Evolutionary conservation across 2,797 vertebrate genomes (phyloP), one percentile per base, ranked within the genome.

Genomic region (Sparidentex hasta): DNA sequence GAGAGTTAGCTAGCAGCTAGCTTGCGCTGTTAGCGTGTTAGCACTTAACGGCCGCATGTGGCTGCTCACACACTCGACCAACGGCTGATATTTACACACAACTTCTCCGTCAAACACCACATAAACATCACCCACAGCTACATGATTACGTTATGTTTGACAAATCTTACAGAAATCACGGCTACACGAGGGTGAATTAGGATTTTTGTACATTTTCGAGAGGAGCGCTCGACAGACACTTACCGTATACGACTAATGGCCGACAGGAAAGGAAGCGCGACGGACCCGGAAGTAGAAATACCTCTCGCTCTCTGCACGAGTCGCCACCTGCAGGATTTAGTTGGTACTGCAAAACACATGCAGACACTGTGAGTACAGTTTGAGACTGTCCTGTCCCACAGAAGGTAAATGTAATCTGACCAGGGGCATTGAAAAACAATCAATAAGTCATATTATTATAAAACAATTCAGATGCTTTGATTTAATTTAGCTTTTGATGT

Each of bases 221-320:
- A 41, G 9, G 41, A 86, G 87, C 80, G 82, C 70, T 21, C 41
- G 38, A 16, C 4, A 47, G 6, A 63, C 0, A 87, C 93, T 2
- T 23, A 94, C 93, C 93, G 86, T 84, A 0, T 41, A 2, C 52
- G 67, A 88, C 72, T 68, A 87, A 93, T 87, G 93, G 93, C 91
- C 80, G 91, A 93, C 90, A 76, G 90, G 89, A 94, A 94, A 93
- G 92, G 57, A 23, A 52, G 80, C 20, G n/a, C 1, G 0, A 0
- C 0, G 0, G 3, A 68, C 52, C 88, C 86, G 93, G 93, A 93
- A 79, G 29, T 18, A 7, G 2, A 85, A 71, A 71, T 18, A 44
- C 29, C 2, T 27, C 29, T 7, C 29, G 2, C 16, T 2, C 1
- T 0, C 0, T 12, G 11, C 1, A 0, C 0, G 8, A 3, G 11